Percentiles rank a stretch among this genome's conserved stretches.
Conservation (phyloP, 2,113 vertebrate species). For the Engystomops pustulosus region DNA sequence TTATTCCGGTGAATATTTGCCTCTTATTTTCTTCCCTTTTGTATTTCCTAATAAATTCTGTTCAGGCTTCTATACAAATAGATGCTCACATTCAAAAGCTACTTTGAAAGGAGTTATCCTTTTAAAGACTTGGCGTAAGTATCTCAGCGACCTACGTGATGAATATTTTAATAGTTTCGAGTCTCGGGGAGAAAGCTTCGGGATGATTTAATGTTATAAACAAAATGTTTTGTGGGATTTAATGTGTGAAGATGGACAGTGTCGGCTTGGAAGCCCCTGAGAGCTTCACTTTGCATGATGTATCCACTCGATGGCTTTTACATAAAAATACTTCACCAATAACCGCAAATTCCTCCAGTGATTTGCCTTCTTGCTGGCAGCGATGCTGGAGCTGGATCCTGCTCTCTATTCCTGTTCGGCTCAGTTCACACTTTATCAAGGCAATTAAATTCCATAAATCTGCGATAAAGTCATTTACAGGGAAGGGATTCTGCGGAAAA, state of each 20-base stretch:
- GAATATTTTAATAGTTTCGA: conserved; percentile 89
- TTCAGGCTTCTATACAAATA: conserved; percentile 61
- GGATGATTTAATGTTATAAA: conserved; percentile 78
- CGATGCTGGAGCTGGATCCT: not conserved
- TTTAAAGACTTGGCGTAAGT: conserved; percentile 72
- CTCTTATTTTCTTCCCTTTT: conserved; percentile 59
- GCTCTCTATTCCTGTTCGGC: not conserved
- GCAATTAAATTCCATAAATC: conserved; percentile 26
- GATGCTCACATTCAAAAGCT: conserved; percentile 66
- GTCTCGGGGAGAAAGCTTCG: conserved; percentile 73
- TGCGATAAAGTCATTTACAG: not conserved
- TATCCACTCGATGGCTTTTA: conserved; percentile 64
- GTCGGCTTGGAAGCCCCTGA: conserved; percentile 69
- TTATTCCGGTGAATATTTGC: conserved; percentile 45
- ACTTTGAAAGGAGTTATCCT: conserved; percentile 71
- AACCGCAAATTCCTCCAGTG: conserved; percentile 45
- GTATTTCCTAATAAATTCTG: conserved; percentile 63
- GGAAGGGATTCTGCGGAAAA: not conserved
- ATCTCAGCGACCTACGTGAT: conserved; percentile 74
- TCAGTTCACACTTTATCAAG: conserved; percentile 5
- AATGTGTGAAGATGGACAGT: conserved; percentile 81
- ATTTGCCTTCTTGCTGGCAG: conserved; percentile 34
- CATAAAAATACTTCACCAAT: conserved; percentile 59
- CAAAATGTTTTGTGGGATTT: conserved; percentile 79
- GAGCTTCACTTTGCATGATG: conserved; percentile 59